phyloP scores from a whole-genome alignment of 2,113 vertebrate genomes.

The Antennarius striatus region DNA sequence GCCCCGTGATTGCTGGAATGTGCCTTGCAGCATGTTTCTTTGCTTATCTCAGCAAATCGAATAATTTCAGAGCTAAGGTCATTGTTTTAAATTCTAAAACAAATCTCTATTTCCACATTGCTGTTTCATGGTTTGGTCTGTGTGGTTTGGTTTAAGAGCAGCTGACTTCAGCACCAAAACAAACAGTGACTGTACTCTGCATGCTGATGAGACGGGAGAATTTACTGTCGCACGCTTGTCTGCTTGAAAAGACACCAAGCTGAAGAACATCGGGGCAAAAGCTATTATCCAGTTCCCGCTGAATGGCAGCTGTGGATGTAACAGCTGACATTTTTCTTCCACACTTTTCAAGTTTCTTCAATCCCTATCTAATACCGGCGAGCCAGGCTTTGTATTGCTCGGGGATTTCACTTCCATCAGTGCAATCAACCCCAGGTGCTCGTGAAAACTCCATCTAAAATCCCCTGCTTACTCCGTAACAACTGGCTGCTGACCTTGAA shows the following conservation, averaged over 20 bases:
- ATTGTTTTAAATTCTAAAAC: not conserved
- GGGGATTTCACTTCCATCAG: conserved; percentile 85
- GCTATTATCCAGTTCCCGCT: conserved; percentile 43
- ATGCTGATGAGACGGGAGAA: conserved; percentile 28
- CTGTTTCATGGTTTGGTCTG: too few species aligned
- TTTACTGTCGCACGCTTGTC: conserved; percentile 29
- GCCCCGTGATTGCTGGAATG: conserved; percentile 28
- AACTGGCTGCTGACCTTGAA: conserved; percentile 55
- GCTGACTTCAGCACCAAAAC: conserved; percentile 10
- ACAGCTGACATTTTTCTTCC: conserved; percentile 47
- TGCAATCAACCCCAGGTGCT: conserved; percentile 20
- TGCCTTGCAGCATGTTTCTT: not conserved
- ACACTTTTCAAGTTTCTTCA: conserved; percentile 18
- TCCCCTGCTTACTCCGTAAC: conserved; percentile 45
- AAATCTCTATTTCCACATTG: not conserved
- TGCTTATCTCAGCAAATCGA: not conserved
- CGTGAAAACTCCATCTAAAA: not conserved
- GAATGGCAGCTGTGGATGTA: conserved; percentile 45
- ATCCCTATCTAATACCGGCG: conserved; percentile 23
- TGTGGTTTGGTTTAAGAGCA: not conserved
- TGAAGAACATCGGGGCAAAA: conserved; percentile 23
- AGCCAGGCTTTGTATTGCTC: conserved; percentile 32
- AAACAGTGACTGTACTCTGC: conserved; percentile 23
- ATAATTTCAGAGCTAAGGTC: not conserved
- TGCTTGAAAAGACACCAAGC: conserved; percentile 36